phyloP scores from a whole-genome alignment of 2,113 vertebrate species.

The Thermophis baileyi region DNA sequence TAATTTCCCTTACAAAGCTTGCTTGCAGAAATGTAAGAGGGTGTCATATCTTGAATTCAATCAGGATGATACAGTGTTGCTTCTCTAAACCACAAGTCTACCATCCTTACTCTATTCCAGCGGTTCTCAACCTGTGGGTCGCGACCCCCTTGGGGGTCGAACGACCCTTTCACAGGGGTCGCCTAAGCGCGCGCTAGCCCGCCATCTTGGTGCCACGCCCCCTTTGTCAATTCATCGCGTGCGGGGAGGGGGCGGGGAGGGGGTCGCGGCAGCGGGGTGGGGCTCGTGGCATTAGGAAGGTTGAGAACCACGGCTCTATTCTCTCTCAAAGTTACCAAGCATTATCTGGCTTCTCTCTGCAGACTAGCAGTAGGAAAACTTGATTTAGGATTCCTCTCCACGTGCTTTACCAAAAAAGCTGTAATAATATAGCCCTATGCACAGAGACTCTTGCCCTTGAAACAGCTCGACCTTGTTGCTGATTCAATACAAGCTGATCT shows the following conservation, averaged over 20 bases:
- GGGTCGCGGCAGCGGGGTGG: too few relatives aligned
- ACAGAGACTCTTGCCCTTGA: background rate
- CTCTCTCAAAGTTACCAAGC: background rate
- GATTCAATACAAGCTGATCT: background rate
- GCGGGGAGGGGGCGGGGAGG: too few relatives aligned
- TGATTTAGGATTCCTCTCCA: background rate
- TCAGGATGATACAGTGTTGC: background rate
- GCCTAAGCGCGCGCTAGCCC: too few relatives aligned
- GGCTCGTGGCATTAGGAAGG: too few relatives aligned
- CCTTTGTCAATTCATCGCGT: too few relatives aligned
- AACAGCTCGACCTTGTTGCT: background rate
- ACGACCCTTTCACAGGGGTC: too few relatives aligned
- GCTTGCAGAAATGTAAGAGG: background rate
- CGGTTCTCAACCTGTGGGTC: too few relatives aligned
- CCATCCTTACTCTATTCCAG: too few relatives aligned
- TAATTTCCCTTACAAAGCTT: background rate
- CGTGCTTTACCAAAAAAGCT: background rate
- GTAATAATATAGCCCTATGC: background rate
- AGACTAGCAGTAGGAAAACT: background rate
- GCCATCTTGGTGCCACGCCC: too few relatives aligned
- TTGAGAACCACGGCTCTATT: too few relatives aligned
- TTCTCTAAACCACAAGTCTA: background rate
- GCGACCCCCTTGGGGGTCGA: too few relatives aligned
- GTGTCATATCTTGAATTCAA: background rate
- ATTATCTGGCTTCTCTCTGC: background rate